phyloP scores from a whole-genome alignment of 1,140 invertebrate genomes.

The Cotesia vestalis region DNA sequence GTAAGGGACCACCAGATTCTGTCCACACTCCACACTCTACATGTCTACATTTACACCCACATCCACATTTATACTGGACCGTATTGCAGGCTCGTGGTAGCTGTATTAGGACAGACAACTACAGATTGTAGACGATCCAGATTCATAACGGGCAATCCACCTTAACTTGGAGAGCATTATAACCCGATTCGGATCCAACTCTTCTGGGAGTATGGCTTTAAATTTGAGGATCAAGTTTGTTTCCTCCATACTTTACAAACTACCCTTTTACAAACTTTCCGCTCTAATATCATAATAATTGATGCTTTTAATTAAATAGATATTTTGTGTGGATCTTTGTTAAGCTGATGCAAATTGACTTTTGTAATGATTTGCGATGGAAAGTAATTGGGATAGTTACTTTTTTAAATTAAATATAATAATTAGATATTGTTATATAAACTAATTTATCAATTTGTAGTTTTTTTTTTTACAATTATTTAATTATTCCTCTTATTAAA shows the following conservation, averaged over 20 bases:
- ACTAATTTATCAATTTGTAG: no score
- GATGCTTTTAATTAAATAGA: no score
- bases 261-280: conserved; percentile 2
- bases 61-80: neutral
- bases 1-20: conserved; percentile 7
- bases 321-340: no score
- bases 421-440: no score
- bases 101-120: neutral
- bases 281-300: no score
- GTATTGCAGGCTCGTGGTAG: no score
- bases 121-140: neutral
- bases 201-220: conserved; percentile 52
- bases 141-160: conserved; percentile 30
- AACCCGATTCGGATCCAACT: conserved; percentile 25
- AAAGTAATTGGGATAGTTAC: no score
- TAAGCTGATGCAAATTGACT: no score
- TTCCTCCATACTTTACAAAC: neutral
- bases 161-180: conserved; percentile 32
- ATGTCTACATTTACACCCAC: neutral
- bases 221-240: conserved; percentile 34
- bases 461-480: no score
- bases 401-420: no score
- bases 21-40: neutral
- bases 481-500: no score
- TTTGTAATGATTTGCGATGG: no score